These are phyloP conservation scores for Ornithoptera alexandrae DNA, from an alignment of 2,888 invertebrate genomes.

Conservation along the genomic window DNA sequence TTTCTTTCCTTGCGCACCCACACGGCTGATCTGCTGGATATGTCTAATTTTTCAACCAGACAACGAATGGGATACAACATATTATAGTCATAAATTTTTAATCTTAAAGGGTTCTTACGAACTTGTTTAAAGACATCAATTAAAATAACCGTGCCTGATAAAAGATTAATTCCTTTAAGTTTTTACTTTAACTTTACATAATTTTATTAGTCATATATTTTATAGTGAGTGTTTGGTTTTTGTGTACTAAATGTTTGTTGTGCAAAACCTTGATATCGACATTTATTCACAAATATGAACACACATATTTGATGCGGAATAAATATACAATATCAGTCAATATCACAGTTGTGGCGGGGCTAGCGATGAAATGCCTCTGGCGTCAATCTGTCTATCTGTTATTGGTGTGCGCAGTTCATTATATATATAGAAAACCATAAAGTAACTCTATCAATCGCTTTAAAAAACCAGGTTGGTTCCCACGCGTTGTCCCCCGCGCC, in stretches of 20 bases:
- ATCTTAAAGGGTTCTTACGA: neutral
- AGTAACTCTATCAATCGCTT: conserved; percentile 14
- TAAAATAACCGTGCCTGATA: no score
- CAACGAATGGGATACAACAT: neutral
- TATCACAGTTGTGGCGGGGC: conserved; percentile 4
- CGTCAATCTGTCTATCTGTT: conserved; percentile 70
- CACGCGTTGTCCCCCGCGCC: conserved; percentile 49
- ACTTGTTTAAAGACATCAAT: no score
- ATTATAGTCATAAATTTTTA: neutral
- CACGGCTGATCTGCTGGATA: conserved; percentile 41
- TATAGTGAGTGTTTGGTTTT: no score
- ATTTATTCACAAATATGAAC: neutral
- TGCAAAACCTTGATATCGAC: neutral
- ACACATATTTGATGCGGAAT: neutral
- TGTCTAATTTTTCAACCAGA: conserved; percentile 32
- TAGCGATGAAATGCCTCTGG: conserved; percentile 43
- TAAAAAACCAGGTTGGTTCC: conserved; percentile 37
- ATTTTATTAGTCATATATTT: no score
- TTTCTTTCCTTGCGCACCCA: conserved; percentile 66
- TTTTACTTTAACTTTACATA: no score
- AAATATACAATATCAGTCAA: neutral
- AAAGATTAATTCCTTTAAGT: no score
- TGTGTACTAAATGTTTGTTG: no score
- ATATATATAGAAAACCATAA: conserved; percentile 15
- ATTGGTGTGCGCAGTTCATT: conserved; percentile 35